Base-by-base conservation (phyloP, 1,140 invertebrate genomes). In the Danaus plexippus region DNA sequence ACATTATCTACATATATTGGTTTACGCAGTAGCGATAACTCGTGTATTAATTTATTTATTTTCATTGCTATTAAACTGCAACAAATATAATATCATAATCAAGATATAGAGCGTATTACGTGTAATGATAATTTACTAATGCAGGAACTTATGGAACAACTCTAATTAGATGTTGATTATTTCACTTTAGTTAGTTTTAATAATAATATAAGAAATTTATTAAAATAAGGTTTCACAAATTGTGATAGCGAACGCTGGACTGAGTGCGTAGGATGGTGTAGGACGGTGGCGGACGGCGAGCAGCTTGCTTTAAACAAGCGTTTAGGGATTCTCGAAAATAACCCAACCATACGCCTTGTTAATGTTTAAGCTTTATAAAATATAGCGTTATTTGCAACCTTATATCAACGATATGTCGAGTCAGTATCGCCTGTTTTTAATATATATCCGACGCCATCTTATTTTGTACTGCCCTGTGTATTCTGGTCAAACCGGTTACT, bases 401-500 rank as follows among this genome's bases (percentile, higher is more conserved):
- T 76, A 75, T 54, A 51, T 48, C 48, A 43, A 53, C 15, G 11
- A 51, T 9, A 47, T 67, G 69, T 75, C 59, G 69, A 72, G 64
- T 63, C 70, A 71, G 66, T 69, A 69, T 80, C 53, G 67, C 47
- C n/a, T 66, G 54, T 40, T 52, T 32, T 49, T 46, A 47, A 50
- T 68, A 59, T 62, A 13, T 15, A 50, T 47, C 60, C 62, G 66
- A 66, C 64, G 67, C 69, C 69, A 80, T 77, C 78, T 77, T 79
- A 74, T 64, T 66, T 77, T 62, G 71, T 66, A 73, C 64, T 68
- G 70, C 73, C 71, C 72, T 63, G 69, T 61, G 73, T 75, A 73
- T 80, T 82, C 80, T 85, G 71, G 82, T 85, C 72, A 72, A 73
- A 85, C 82, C 82, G 82, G 82, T 85, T 84, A 55, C 56, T 59